phyloP scores from a whole-genome alignment of 2,113 vertebrate species.

The Laticauda laticaudata region DNA sequence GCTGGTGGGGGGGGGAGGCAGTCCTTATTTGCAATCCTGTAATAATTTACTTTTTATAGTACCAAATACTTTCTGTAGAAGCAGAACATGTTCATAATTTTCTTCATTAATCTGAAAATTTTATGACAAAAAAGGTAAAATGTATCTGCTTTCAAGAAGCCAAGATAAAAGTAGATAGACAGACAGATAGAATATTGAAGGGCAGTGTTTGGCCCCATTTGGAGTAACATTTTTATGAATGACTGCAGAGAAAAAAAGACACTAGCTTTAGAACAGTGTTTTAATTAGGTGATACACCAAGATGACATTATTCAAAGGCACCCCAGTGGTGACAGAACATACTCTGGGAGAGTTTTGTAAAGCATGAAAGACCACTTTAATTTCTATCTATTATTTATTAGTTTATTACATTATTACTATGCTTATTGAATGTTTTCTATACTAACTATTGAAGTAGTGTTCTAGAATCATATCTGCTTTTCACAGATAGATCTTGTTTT shows the following conservation, averaged over 20 bases:
- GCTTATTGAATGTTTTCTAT: neutral
- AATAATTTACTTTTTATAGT: neutral
- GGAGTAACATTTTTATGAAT: conserved; percentile 69
- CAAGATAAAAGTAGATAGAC: conserved; percentile 45
- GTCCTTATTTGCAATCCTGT: neutral
- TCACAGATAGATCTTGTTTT: neutral
- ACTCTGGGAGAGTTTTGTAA: conserved; percentile 67
- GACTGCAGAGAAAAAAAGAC: conserved; percentile 64
- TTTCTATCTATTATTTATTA: conserved; percentile 18
- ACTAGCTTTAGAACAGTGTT: conserved; percentile 70
- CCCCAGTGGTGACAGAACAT: conserved; percentile 65
- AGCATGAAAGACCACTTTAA: conserved; percentile 77
- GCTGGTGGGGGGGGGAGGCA: neutral
- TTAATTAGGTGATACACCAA: conserved; percentile 73
- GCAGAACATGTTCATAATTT: conserved; percentile 42
- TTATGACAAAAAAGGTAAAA: conserved; percentile 51
- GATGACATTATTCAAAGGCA: conserved; percentile 72
- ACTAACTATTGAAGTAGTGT: neutral
- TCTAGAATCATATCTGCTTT: neutral
- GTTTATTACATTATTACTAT: neutral
- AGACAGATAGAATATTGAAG: neutral
- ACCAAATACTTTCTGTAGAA: neutral
- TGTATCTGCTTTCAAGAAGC: conserved; percentile 49
- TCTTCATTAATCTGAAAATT: conserved; percentile 40
- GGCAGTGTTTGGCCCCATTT: conserved; percentile 59